phyloP scores from a whole-genome alignment of 2,888 invertebrate genomes.

The Hybos culiciformis region DNA sequence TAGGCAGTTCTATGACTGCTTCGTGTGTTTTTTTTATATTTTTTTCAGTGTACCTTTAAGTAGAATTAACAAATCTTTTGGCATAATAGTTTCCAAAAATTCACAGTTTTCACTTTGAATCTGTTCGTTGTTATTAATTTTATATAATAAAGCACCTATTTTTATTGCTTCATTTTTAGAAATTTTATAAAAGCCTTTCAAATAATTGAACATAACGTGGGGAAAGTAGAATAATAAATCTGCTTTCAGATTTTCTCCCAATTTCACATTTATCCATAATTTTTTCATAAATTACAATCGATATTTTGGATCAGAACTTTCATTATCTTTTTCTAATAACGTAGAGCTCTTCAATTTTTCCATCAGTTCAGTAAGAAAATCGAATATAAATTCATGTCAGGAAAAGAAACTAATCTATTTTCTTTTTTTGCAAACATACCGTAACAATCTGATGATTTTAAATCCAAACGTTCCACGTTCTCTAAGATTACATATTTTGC shows the following conservation, averaged over 20 bases:
- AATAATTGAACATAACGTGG: slow-evolving; percentile 82
- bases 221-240: slow-evolving; percentile 89
- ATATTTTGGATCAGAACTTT: slow-evolving; percentile 62
- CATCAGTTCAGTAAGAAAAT: slow-evolving; percentile 83
- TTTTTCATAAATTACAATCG: slow-evolving; percentile 96
- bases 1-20: no score
- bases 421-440: slow-evolving; percentile 86
- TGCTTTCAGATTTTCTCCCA: slow-evolving; percentile 73
- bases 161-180: slow-evolving; percentile 63
- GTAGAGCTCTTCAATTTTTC: slow-evolving; percentile 74
- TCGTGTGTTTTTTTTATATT: no score
- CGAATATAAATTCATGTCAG: slow-evolving; percentile 87
- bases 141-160: slow-evolving; percentile 72
- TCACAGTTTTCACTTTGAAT: no score
- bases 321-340: slow-evolving; percentile 34
- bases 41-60: no score
- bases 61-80: slow-evolving; percentile 72
- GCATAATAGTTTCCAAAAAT: slow-evolving; percentile 55
- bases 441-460: slow-evolving; percentile 76
- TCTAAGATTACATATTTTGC: slow-evolving; percentile 73
- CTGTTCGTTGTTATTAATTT: no score
- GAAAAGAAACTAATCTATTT: slow-evolving; percentile 76
- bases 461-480: slow-evolving; percentile 62
- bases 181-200: slow-evolving; percentile 76
- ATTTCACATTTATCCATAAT: slow-evolving; percentile 77